Percentiles rank a stretch among this genome's conserved stretches.
These are phyloP conservation scores for Takifugu rubripes DNA, from an alignment of 2,797 vertebrate species.

Conservation along the genomic window DNA sequence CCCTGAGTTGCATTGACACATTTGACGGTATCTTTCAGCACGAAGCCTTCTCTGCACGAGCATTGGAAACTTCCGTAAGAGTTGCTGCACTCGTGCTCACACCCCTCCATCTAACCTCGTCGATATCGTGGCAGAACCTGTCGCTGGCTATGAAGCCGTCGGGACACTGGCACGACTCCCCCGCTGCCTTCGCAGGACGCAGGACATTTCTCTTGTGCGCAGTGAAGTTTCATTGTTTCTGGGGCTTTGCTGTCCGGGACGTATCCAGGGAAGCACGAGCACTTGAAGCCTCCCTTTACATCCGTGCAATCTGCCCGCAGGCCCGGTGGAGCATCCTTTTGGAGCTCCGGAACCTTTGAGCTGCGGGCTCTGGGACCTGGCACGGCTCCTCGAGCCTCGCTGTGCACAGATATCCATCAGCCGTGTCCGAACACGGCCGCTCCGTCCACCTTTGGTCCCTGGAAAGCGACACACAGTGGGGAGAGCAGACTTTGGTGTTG, in stretches of 20 bases:
- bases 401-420: conserved; percentile 61
- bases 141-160: conserved; percentile 39
- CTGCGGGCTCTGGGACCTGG: conserved; percentile 1
- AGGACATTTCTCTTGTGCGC: conserved; percentile 39
- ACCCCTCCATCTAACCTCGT: conserved; percentile 42
- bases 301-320: conserved; percentile 76
- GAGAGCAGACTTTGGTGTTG: conserved; percentile 39
- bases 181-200: background rate
- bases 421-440: conserved; percentile 37
- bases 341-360: conserved; percentile 11
- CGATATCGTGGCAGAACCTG: conserved; percentile 36
- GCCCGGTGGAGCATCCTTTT: conserved; percentile 21
- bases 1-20: conserved; percentile 33
- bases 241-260: conserved; percentile 28
- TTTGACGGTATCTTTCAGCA: conserved; percentile 15
- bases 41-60: conserved; percentile 45
- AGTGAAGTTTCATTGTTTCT: conserved; percentile 39
- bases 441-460: conserved; percentile 40
- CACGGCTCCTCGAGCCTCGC: conserved; percentile 38
- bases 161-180: conserved; percentile 33
- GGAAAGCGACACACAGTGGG: conserved; percentile 58
- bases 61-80: conserved; percentile 64
- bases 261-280: conserved; percentile 66
- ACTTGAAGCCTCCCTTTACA: conserved; percentile 72
- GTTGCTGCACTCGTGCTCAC: conserved; percentile 55